A percentile compares a stretch with the other conserved stretches of the same genome.
phyloP scores from a whole-genome alignment of 1,140 invertebrate species.

The Cydia splendana region DNA sequence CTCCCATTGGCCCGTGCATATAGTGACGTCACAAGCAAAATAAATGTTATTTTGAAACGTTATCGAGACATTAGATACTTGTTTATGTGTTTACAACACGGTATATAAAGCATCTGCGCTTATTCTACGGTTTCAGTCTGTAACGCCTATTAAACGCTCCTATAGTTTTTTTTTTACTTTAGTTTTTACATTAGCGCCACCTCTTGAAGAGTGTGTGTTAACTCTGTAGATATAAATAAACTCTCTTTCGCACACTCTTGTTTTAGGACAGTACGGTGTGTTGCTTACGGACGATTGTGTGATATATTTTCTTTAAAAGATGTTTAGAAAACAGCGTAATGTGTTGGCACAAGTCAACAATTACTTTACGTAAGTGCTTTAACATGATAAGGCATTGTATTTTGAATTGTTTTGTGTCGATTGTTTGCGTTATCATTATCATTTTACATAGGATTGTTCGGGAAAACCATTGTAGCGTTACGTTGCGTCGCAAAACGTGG shows the following conservation, averaged over 20 bases:
- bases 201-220: slow-evolving; percentile 38
- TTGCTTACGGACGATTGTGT: slow-evolving; percentile 1
- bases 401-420: not conserved
- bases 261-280: slow-evolving; percentile 10
- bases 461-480: not conserved
- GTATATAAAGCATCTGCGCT: slow-evolving; percentile 53
- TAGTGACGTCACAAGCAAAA: slow-evolving; percentile 54
- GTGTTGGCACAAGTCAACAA: slow-evolving; percentile 59
- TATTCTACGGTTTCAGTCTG: slow-evolving; percentile 50
- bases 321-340: slow-evolving; percentile 61
- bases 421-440: slow-evolving; percentile 1
- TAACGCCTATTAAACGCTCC: slow-evolving; percentile 21
- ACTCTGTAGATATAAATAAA: slow-evolving; percentile 40
- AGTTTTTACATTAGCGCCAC: slow-evolving; percentile 35
- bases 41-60: slow-evolving; percentile 49
- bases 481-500: not conserved
- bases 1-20: slow-evolving; percentile 51
- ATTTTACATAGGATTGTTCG: not conserved
- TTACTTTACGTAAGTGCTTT: slow-evolving; percentile 60
- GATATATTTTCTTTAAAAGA: slow-evolving; percentile 37
- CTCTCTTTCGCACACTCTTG: slow-evolving; percentile 33
- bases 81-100: slow-evolving; percentile 12
- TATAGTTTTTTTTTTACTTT: not conserved
- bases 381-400: slow-evolving; percentile 14
- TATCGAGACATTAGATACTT: slow-evolving; percentile 46